Evolutionary conservation across 2,888 invertebrate species (phyloP).

Genomic region (Epinotia brunnichana): DNA sequence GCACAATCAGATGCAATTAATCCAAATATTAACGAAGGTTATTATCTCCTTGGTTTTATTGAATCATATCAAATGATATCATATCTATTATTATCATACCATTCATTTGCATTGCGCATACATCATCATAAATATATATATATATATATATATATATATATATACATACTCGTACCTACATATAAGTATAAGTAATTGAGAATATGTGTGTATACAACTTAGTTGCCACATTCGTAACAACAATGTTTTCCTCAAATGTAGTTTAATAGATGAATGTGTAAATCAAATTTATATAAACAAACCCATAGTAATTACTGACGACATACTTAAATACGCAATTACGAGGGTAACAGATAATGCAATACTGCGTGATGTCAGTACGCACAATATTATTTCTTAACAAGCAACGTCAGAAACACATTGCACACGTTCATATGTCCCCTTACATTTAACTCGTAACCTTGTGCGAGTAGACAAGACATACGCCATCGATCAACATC

Average conservation of each 20-base stretch:
- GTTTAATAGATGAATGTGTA: neutral
- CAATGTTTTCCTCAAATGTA: neutral
- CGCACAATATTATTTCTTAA: conserved; percentile 24
- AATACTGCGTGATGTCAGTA: conserved; percentile 30
- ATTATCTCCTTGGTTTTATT: no score
- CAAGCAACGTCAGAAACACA: conserved; percentile 1
- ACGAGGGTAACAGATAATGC: conserved; percentile 21
- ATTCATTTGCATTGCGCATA: no score
- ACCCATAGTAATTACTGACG: conserved; percentile 7
- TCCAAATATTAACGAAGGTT: no score
- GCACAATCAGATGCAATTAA: no score
- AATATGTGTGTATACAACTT: neutral
- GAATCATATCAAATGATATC: no score
- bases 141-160: no score
- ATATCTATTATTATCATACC: no score
- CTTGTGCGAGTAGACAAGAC: conserved; percentile 47
- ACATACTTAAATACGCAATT: conserved; percentile 23
- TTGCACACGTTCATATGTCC: neutral
- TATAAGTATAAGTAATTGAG: neutral
- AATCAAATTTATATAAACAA: neutral
- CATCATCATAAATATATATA: no score
- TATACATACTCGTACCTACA: no score
- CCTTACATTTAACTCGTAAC: conserved; percentile 51
- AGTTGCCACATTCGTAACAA: neutral
- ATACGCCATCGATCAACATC: conserved; percentile 64